Evolutionary conservation across 2,797 vertebrate species (phyloP).

Genomic region (Cetoscarus ocellatus): DNA sequence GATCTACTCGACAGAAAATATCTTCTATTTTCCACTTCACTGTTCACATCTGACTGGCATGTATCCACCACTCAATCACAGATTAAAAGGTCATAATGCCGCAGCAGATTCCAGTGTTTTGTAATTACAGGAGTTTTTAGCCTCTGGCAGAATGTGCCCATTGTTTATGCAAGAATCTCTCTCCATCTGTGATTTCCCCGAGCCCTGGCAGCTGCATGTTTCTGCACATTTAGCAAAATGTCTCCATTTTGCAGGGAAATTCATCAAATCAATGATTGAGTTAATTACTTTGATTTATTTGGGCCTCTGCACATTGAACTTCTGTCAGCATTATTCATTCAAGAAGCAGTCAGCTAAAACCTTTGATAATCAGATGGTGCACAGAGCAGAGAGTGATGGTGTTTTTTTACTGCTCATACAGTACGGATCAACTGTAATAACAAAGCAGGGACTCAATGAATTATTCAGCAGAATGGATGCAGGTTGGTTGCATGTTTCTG

Average conservation of each 20-base stretch:
- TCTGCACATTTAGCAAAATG: conserved; percentile 71
- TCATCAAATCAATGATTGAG: conserved; percentile 80
- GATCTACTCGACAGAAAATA: conserved; percentile 42
- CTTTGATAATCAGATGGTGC: conserved; percentile 68
- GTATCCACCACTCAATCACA: conserved; percentile 41
- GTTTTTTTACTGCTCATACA: conserved; percentile 41
- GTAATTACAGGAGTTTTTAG: conserved; percentile 73
- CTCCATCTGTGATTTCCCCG: conserved; percentile 47
- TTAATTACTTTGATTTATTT: conserved; percentile 86
- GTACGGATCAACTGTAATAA: conserved; percentile 70
- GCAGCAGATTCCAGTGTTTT: conserved; percentile 33
- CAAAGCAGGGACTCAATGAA: conserved; percentile 61
- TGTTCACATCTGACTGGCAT: conserved; percentile 32
- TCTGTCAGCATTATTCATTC: conserved; percentile 61
- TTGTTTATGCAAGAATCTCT: conserved; percentile 67
- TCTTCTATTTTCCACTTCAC: conserved; percentile 4
- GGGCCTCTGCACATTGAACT: conserved; percentile 64
- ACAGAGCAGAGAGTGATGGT: conserved; percentile 53
- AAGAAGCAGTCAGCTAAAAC: conserved; percentile 63
- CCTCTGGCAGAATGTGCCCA: conserved; percentile 55
- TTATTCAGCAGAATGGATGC: conserved; percentile 55
- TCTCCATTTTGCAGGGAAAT: conserved; percentile 65
- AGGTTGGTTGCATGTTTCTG: background rate
- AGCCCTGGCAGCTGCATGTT: conserved; percentile 42
- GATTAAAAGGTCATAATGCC: conserved; percentile 56